Evolutionary conservation across 2,888 invertebrate genomes (phyloP), one percentile per base, ranked within the genome.

Genomic region (Frankliniella intonsa): DNA sequence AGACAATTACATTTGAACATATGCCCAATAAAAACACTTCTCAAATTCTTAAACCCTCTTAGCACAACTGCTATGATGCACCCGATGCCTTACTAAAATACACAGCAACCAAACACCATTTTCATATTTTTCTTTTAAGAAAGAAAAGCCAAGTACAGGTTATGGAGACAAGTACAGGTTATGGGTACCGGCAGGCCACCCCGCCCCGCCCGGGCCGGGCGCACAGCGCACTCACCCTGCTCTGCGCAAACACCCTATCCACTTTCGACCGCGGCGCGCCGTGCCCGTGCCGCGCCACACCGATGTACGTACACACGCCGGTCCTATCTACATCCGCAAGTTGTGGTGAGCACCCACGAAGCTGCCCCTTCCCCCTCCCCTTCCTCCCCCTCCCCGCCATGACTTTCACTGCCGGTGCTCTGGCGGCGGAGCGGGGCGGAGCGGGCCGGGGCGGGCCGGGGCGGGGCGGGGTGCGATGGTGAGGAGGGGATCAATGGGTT

Each of bases 281-380:
- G 62, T 14, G 62, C 62, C n/a, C 14, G 19, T 14, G 62, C 14
- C 62, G 5, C 17, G 62, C 62, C 55, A 12, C 17, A 2, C 14
- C 55, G 7, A 12, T 55, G 55, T 17, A 12, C 55, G 14, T 14
- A 55, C 55, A 5, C 69, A n/a, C 12, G 69, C 22, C 69, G 69
- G 69, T 76, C 69, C 69, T 76, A 76, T 76, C 69, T 25, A 76
- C 69, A 76, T 76, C 69, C 69, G 69, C 69, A 76, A 76, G 69
- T 76, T 12, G 69, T 69, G 69, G 69, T 25, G 69, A 76, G 69
- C 69, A 11, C 69, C 69, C 69, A 62, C 62, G 19, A n/a, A 14
- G 62, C 62, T n/a, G 62, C 62, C 69, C 69, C 22, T 11, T 10
- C 25, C 69, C 25, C 25, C 69, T 25, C 69, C 8, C 55, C 55